phyloP scores from a whole-genome alignment of 1,140 invertebrate species.

The Lepidurus packardi region DNA sequence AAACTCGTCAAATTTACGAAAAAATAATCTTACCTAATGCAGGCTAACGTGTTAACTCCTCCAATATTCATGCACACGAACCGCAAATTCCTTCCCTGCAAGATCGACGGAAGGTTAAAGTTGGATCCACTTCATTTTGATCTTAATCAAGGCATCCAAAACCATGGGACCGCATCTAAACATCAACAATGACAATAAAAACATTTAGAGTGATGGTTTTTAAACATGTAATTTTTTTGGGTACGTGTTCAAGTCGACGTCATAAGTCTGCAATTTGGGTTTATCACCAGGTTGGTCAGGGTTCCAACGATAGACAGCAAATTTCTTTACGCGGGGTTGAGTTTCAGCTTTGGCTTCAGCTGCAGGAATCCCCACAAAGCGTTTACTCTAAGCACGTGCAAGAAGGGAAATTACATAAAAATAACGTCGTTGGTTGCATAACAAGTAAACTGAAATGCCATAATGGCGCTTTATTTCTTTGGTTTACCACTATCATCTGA shows the following conservation, averaged over 20 bases:
- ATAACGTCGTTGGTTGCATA: neutral
- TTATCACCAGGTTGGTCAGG: slow-evolving; percentile 86
- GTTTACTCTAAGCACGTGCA: neutral
- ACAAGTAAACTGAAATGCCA: neutral
- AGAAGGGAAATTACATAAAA: neutral
- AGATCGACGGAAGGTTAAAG: slow-evolving; percentile 89
- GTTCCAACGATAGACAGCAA: slow-evolving; percentile 87
- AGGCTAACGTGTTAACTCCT: slow-evolving; percentile 91
- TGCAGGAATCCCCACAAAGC: slow-evolving; percentile 34
- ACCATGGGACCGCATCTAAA: slow-evolving; percentile 91
- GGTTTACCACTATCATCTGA: neutral
- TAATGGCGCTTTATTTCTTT: neutral
- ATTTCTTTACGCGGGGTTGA: slow-evolving; percentile 62
- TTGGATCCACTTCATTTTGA: slow-evolving; percentile 97
- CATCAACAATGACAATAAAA: slow-evolving; percentile 34
- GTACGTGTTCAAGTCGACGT: slow-evolving; percentile 78
- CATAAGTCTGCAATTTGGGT: slow-evolving; percentile 83
- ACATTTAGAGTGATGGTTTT: neutral
- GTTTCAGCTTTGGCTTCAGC: slow-evolving; percentile 35
- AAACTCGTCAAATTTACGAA: no score
- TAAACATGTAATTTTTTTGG: slow-evolving; percentile 34
- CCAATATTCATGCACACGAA: slow-evolving; percentile 99
- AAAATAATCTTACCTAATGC: slow-evolving; percentile 60
- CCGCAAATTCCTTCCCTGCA: slow-evolving; percentile 97
- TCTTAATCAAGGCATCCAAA: slow-evolving; percentile 93